Conservation (phyloP, 1,140 invertebrate genomes). For the Chironomus tepperi region DNA sequence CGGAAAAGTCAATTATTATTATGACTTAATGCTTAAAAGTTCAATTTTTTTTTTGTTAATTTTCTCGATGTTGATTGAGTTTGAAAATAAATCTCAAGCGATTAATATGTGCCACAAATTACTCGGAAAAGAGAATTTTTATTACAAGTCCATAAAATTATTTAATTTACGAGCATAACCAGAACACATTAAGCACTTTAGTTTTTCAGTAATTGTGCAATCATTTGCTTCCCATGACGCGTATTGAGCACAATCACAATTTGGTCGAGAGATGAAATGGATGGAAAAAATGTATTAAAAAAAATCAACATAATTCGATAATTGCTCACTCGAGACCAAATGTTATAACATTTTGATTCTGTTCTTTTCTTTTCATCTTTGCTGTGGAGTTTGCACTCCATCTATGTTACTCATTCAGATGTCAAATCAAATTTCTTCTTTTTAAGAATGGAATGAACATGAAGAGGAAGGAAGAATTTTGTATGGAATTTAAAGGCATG, state of each 20-base stretch:
- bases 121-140: background rate
- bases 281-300: background rate
- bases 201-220: background rate
- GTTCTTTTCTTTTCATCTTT: background rate
- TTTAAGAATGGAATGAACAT: background rate
- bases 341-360: background rate
- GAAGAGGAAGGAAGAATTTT: background rate
- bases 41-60: too few relatives aligned
- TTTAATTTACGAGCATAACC: background rate
- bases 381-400: too few relatives aligned
- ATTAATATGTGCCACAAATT: too few relatives aligned
- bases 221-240: background rate
- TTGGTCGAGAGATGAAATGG: too few relatives aligned
- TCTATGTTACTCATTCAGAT: too few relatives aligned
- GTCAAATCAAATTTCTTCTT: background rate
- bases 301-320: background rate
- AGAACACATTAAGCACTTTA: conserved; percentile 9
- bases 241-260: background rate
- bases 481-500: too few relatives aligned
- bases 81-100: too few relatives aligned
- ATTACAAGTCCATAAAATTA: background rate
- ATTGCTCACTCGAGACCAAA: conserved; percentile 12
- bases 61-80: too few relatives aligned
- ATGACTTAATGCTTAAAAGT: too few relatives aligned
- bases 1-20: too few relatives aligned